Conservation (phyloP, 2,797 vertebrate genomes). For the Neosilurus hyrtlii region DNA sequence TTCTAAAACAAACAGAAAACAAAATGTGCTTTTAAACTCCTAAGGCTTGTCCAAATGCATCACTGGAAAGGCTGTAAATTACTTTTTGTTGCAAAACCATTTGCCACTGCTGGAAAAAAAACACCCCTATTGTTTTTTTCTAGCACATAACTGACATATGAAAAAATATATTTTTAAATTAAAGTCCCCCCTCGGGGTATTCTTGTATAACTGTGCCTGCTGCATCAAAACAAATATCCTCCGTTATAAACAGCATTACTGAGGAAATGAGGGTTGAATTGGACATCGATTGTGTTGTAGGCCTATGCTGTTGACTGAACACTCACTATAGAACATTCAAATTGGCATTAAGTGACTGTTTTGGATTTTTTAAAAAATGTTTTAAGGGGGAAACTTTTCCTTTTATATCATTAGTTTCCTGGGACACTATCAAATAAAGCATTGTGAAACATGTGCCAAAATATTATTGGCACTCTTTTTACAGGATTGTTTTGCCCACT, state of each 20-base stretch:
- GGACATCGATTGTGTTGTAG: not conserved
- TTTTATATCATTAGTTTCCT: not conserved
- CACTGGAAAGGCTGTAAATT: constrained; percentile 10
- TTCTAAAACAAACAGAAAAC: constrained; percentile 18
- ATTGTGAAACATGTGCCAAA: not conserved
- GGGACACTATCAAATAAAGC: not conserved
- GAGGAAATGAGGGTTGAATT: constrained; percentile 24
- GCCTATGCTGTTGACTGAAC: constrained; percentile 23
- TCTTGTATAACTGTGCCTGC: constrained; percentile 9
- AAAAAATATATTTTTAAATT: constrained; percentile 30
- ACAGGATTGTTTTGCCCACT: not conserved
- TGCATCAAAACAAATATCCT: constrained; percentile 31
- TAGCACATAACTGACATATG: constrained; percentile 17
- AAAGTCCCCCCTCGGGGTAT: constrained; percentile 11
- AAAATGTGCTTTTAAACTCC: not conserved
- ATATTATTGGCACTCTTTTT: not conserved
- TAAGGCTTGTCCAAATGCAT: constrained; percentile 16
- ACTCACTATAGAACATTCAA: not conserved
- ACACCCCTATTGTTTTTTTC: not conserved
- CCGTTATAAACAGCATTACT: constrained; percentile 23
- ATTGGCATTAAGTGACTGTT: constrained; percentile 10
- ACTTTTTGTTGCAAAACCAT: constrained; percentile 8
- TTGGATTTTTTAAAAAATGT: not conserved
- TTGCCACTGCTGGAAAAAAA: not conserved
- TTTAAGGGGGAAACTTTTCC: constrained; percentile 11